Conservation (phyloP, 2,888 invertebrate genomes). For the Drosophila mayaguana region DNA sequence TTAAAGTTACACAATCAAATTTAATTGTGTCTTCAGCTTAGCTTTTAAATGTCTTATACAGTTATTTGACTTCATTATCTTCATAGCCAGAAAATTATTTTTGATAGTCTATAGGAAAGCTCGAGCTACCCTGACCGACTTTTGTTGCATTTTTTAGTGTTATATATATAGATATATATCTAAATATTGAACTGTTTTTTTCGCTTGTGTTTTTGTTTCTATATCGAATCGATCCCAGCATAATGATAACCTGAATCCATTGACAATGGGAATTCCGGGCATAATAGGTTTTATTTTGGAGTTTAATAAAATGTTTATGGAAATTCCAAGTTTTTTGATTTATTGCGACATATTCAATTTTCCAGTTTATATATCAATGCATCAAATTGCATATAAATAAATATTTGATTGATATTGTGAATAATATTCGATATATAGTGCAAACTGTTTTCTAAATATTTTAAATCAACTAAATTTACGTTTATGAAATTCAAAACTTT, state of each 20-base stretch:
- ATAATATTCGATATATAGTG: background rate
- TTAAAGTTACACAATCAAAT: too few relatives aligned
- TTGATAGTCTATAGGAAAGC: background rate
- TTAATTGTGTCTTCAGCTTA: too few relatives aligned
- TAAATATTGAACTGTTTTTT: slow-evolving; percentile 1
- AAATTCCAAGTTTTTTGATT: background rate
- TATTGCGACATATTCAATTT: background rate
- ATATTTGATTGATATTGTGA: background rate
- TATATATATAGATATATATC: background rate
- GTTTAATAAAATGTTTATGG: background rate
- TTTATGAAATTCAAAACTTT: background rate
- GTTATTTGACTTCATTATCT: background rate
- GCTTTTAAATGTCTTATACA: too few relatives aligned
- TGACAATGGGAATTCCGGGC: slow-evolving; percentile 10
- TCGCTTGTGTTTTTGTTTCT: slow-evolving; percentile 1
- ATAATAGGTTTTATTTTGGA: background rate
- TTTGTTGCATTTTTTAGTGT: slow-evolving; percentile 3
- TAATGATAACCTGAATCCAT: slow-evolving; percentile 7
- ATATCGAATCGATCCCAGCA: slow-evolving; percentile 3
- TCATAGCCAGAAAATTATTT: background rate
- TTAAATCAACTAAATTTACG: too few relatives aligned
- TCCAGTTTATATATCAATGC: background rate
- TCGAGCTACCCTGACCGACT: background rate
- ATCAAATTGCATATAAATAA: background rate
- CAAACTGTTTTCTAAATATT: too few relatives aligned